These are phyloP conservation scores for Eleutherodactylus coqui DNA, from an alignment of 2,797 vertebrate species.

Conservation along the genomic window DNA sequence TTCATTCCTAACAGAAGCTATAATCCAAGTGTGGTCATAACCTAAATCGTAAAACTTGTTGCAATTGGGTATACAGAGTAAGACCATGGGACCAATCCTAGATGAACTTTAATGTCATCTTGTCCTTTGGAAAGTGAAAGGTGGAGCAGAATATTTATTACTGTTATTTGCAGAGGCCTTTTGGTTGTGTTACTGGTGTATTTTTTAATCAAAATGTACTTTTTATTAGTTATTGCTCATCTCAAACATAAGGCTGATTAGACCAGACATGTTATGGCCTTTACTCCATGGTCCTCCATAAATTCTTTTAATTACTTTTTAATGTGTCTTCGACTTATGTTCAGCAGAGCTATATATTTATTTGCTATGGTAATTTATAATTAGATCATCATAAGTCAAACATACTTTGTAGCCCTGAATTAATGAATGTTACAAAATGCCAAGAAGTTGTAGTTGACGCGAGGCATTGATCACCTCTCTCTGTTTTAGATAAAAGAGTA, in stretches of 20 bases:
- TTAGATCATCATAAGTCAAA: not conserved
- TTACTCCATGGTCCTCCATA: not conserved
- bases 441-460: conserved; percentile 15
- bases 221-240: too few species aligned
- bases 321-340: not conserved
- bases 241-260: not conserved
- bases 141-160: not conserved
- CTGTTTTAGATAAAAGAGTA: conserved; percentile 92
- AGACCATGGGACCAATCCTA: not conserved
- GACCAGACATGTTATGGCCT: not conserved
- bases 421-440: conserved; percentile 40
- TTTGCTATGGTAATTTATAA: not conserved
- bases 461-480: conserved; percentile 24
- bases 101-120: not conserved
- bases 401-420: conserved; percentile 41
- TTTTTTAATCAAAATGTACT: not conserved
- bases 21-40: too few species aligned
- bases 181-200: not conserved
- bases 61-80: not conserved
- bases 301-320: not conserved
- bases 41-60: too few species aligned
- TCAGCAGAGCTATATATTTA: not conserved
- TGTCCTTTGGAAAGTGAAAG: not conserved
- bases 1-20: too few species aligned
- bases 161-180: not conserved